Percentiles rank a stretch among this genome's conserved stretches.
phyloP scores from a whole-genome alignment of 2,113 vertebrate genomes.

The Tragulus kanchil region DNA sequence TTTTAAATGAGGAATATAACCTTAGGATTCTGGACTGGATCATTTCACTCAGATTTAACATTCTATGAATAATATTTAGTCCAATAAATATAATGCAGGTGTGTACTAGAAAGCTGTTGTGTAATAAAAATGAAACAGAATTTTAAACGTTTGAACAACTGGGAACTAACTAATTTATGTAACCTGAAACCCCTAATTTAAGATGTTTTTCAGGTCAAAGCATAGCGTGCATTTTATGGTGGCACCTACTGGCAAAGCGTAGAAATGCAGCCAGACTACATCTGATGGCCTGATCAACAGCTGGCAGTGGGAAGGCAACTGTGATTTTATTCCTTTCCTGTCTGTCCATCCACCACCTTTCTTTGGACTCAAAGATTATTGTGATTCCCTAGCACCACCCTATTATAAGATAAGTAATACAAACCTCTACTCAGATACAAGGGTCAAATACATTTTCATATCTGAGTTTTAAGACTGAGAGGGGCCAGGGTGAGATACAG shows the following conservation, averaged over 20 bases:
- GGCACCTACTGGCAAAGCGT: constrained; percentile 74
- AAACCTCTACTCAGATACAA: background rate
- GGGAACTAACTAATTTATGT: background rate
- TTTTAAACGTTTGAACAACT: constrained; percentile 39
- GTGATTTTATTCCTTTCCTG: background rate
- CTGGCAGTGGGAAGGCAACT: background rate
- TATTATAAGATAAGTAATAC: background rate
- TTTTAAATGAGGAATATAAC: constrained; percentile 53
- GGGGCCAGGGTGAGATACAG: background rate
- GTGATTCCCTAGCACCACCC: background rate
- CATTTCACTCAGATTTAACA: background rate
- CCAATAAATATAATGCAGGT: background rate
- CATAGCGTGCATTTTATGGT: constrained; percentile 52
- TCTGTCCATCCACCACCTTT: background rate
- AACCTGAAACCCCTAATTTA: background rate
- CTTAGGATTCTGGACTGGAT: background rate
- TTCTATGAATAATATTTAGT: constrained; percentile 22
- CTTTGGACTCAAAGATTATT: background rate
- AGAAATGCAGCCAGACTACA: constrained; percentile 51
- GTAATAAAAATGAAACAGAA: background rate
- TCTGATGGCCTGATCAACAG: background rate
- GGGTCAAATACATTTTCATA: constrained; percentile 30
- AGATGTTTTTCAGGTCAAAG: constrained; percentile 46
- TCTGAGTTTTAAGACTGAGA: background rate
- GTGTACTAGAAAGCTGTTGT: background rate